phyloP scores from a whole-genome alignment of 2,113 vertebrate genomes.

The Terrapene triunguis region DNA sequence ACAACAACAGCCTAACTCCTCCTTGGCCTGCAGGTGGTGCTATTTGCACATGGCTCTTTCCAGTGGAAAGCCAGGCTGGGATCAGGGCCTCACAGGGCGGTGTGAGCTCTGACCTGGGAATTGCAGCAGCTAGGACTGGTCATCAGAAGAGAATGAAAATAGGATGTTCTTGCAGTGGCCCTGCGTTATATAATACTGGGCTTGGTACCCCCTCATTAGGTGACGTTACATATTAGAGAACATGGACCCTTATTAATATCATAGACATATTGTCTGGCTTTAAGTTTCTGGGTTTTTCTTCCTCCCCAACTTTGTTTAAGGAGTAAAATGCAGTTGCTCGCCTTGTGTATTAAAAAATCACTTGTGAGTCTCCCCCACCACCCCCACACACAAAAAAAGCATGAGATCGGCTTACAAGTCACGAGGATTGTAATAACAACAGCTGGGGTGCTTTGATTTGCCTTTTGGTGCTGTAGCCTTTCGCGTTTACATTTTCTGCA shows the following conservation, averaged over 20 bases:
- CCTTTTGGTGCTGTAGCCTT: neutral
- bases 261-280: neutral
- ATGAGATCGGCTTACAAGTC: neutral
- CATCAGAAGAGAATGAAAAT: conserved; percentile 7
- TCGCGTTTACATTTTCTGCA: neutral
- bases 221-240: neutral
- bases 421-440: neutral
- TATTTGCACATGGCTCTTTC: conserved; percentile 51
- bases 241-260: neutral
- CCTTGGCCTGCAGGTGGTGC: conserved; percentile 73
- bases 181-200: neutral
- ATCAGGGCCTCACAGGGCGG: neutral
- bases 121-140: neutral
- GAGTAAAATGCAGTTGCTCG: neutral
- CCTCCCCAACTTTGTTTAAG: neutral
- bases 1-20: neutral
- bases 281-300: neutral
- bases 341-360: neutral
- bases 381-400: no score
- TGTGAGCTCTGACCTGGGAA: conserved; percentile 35
- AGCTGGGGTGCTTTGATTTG: neutral
- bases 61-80: neutral
- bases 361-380: no score
- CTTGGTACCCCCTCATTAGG: neutral
- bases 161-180: neutral